Conservation (phyloP, 2,113 vertebrate species). For the Peucedramus taeniatus region DNA sequence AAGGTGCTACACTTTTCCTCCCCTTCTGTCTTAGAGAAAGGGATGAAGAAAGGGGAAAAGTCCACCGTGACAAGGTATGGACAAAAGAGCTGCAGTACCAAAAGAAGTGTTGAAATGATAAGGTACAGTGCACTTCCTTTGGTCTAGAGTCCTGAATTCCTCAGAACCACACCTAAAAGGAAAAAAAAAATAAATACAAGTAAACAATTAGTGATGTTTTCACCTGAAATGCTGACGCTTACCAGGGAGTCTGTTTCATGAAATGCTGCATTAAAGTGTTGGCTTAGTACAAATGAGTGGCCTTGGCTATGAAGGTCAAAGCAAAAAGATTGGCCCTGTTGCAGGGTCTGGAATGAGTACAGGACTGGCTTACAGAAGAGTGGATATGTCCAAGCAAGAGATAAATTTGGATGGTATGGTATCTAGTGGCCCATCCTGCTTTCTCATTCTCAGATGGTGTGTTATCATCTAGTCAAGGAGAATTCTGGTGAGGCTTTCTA, state of each 20-base stretch:
- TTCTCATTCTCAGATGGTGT: not conserved
- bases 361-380: not conserved
- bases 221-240: not conserved
- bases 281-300: not conserved
- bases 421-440: not conserved
- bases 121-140: not conserved
- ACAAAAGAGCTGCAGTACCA: not conserved
- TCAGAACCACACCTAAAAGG: not conserved
- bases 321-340: not conserved
- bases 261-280: not conserved
- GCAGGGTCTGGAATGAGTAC: not conserved
- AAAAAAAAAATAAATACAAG: not conserved
- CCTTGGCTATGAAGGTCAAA: not conserved
- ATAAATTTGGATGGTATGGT: not conserved
- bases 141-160: not conserved
- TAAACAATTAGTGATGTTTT: not conserved
- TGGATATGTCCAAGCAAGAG: not conserved
- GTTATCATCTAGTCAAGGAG: not conserved
- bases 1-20: not conserved
- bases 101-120: not conserved
- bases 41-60: not conserved
- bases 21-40: not conserved
- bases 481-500: not conserved
- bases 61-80: accelerated
- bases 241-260: not conserved